Evolutionary conservation across 2,797 vertebrate species (phyloP).

Genomic region (Botia kubotai): DNA sequence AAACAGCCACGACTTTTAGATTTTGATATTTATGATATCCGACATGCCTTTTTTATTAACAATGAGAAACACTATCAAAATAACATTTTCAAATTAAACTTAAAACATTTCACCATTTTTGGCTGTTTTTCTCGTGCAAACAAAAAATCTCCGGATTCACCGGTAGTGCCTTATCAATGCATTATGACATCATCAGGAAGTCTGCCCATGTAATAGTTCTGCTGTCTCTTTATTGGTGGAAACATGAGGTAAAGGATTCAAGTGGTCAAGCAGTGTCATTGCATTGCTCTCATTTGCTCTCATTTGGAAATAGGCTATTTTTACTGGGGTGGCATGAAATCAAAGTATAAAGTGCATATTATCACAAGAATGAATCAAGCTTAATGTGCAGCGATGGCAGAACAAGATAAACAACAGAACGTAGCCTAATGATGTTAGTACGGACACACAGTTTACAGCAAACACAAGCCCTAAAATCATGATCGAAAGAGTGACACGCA

Average conservation of each 20-base stretch:
- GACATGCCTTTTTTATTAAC: constrained; percentile 42
- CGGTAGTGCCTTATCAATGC: constrained; percentile 33
- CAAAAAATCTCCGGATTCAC: constrained; percentile 14
- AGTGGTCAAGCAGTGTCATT: constrained; percentile 46
- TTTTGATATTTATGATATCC: constrained; percentile 25
- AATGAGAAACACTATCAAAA: constrained; percentile 44
- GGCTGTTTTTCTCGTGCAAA: constrained; percentile 41
- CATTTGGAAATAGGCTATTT: constrained; percentile 39
- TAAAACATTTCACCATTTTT: constrained; percentile 38
- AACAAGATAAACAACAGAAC: constrained; percentile 65
- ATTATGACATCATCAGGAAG: background rate
- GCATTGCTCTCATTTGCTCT: constrained; percentile 44
- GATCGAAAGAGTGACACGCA: constrained; percentile 78
- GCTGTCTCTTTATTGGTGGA: constrained; percentile 19
- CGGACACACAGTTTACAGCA: constrained; percentile 70
- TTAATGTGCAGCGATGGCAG: constrained; percentile 57
- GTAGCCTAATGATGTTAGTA: constrained; percentile 70
- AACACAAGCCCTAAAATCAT: constrained; percentile 69
- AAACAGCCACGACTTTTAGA: constrained; percentile 53
- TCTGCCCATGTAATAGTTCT: constrained; percentile 9
- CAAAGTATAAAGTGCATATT: constrained; percentile 75
- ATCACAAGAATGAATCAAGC: constrained; percentile 64
- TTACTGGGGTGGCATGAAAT: constrained; percentile 58
- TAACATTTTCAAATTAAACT: constrained; percentile 36
- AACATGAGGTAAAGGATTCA: constrained; percentile 40